Conservation (phyloP, 2,888 invertebrate species). For the Heteromyza rotundicornis region DNA sequence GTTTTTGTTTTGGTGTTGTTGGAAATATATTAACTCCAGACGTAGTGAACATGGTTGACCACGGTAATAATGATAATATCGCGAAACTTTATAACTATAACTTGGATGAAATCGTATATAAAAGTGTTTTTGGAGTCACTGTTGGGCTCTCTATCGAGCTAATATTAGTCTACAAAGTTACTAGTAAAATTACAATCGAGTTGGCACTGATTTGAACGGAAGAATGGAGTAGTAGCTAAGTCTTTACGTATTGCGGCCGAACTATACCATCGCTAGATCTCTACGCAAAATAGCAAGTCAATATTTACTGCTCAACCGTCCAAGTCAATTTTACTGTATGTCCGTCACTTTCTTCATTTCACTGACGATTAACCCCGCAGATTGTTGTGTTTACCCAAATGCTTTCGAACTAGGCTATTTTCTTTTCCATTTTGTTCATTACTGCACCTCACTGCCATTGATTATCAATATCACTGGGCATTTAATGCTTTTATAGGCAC, state of each 20-base stretch:
- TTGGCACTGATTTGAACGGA: no score
- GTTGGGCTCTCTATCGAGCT: neutral
- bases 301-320: no score
- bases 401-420: neutral
- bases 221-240: no score
- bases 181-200: no score
- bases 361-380: neutral
- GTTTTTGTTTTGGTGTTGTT: neutral
- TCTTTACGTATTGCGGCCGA: no score
- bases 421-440: neutral
- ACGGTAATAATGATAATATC: constrained; percentile 15
- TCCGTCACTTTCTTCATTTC: neutral
- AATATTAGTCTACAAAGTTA: no score
- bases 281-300: no score
- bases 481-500: constrained; percentile 7
- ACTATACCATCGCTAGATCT: no score
- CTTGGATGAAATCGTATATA: no score
- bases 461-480: constrained; percentile 19
- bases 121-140: no score
- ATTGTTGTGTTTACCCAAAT: neutral
- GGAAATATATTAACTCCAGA: constrained; percentile 4
- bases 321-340: no score
- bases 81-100: neutral
- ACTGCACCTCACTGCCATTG: neutral
- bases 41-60: neutral